Evolutionary conservation across 2,797 vertebrate genomes (phyloP).

Genomic region (Lithobates sylvaticus): DNA sequence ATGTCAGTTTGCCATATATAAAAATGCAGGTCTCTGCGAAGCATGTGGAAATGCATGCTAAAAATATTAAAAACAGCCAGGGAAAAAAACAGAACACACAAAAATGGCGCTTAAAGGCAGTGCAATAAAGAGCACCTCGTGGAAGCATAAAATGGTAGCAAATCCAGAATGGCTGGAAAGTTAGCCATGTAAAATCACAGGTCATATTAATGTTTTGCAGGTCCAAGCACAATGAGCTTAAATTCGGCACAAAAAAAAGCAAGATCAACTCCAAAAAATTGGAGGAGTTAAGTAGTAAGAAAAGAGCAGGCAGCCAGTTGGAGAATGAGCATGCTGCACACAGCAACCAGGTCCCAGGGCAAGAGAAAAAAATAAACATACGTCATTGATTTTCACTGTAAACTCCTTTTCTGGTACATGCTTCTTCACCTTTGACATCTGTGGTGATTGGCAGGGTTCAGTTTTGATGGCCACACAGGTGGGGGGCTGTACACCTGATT

Average conservation of each 20-base stretch:
- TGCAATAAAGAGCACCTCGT: conserved; percentile 63
- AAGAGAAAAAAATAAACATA: conserved; percentile 94
- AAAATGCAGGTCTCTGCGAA: conserved; percentile 51
- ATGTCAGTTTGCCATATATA: background rate
- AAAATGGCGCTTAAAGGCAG: conserved; percentile 62
- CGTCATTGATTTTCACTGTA: conserved; percentile 99
- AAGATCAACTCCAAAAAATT: conserved; percentile 71
- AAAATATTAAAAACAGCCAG: conserved; percentile 62
- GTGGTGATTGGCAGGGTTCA: conserved; percentile 89
- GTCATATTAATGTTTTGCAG: conserved; percentile 50
- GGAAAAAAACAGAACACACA: conserved; percentile 43
- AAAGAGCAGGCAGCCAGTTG: conserved; percentile 83
- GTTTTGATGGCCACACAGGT: conserved; percentile 78
- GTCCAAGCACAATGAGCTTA: conserved; percentile 65
- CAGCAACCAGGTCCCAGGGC: conserved; percentile 86
- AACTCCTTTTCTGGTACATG: conserved; percentile 99
- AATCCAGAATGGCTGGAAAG: conserved; percentile 63
- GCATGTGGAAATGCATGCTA: conserved; percentile 61
- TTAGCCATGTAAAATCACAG: conserved; percentile 56
- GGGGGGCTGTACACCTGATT: conserved; percentile 70
- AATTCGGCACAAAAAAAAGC: conserved; percentile 72
- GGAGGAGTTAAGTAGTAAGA: conserved; percentile 75
- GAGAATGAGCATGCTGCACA: conserved; percentile 82
- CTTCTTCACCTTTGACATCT: conserved; percentile 99
- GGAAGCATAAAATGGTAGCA: conserved; percentile 68